These are phyloP conservation scores for Anoplolepis gracilipes DNA, from an alignment of 1,140 invertebrate species.

Conservation along the genomic window DNA sequence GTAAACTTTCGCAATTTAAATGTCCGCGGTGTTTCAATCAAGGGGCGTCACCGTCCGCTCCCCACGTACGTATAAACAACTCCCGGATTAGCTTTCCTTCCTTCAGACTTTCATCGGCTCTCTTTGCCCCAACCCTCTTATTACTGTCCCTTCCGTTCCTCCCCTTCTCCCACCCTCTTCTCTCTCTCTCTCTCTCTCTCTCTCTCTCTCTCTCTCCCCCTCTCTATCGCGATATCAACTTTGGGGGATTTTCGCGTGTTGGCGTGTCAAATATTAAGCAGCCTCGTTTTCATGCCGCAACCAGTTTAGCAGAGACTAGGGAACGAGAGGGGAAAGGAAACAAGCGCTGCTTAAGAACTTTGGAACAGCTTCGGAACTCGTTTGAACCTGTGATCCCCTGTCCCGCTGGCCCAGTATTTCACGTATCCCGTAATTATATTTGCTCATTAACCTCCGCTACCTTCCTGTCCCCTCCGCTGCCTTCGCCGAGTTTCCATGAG, in stretches of 20 bases:
- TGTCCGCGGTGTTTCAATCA: constrained; percentile 79
- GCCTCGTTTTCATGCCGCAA: constrained; percentile 39
- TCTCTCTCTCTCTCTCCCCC: not conserved
- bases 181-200: not conserved
- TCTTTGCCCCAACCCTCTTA: no score
- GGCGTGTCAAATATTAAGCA: constrained; percentile 69
- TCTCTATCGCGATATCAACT: constrained; percentile 33
- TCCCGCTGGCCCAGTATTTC: constrained; percentile 66
- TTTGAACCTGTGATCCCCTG: constrained; percentile 47
- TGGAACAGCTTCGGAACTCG: constrained; percentile 45
- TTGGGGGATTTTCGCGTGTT: constrained; percentile 58
- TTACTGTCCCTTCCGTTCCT: not conserved
- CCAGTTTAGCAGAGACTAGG: not conserved
- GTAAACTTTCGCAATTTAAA: constrained; percentile 79
- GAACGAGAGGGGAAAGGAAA: no score
- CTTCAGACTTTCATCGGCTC: constrained; percentile 59
- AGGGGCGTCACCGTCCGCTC: constrained; percentile 56
- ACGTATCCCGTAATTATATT: constrained; percentile 65
- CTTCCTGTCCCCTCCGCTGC: not conserved
- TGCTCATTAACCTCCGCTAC: constrained; percentile 45
- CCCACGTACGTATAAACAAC: constrained; percentile 42
- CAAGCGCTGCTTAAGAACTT: constrained; percentile 50
- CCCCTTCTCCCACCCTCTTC: not conserved
- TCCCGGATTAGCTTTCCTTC: constrained; percentile 64
- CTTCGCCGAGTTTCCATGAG: not conserved